Base-by-base conservation (phyloP, 2,113 vertebrate genomes). In the Antennarius striatus region DNA sequence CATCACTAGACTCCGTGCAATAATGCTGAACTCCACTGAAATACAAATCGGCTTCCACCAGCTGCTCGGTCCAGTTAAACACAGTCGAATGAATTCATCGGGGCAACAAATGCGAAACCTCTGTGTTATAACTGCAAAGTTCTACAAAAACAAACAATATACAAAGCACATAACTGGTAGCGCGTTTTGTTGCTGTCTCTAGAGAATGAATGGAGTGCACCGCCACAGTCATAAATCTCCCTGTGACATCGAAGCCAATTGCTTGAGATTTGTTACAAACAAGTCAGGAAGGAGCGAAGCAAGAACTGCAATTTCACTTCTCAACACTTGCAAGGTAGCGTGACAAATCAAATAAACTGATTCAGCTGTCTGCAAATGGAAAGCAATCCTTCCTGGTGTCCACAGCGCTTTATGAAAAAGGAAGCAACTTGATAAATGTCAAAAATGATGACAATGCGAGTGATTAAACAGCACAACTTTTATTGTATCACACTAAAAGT, bases 181-280 rank as follows among this genome's bases (percentile, higher is more conserved):
- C 46, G 10, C 22, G 53, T 71, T 58, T 73, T 14, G 52, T 13
- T 49, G n/a, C 10, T 22, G 15, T 63, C 58, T 73, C 63, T 2
- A 17, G 45, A 51, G 58, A 57, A 49, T 29, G 55, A 73, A 71
- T 57, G 11, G 16, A 52, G 10, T n/a, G 36, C 32, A 43, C 12
- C 49, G 47, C 58, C 60, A 40, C 39, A 30, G 65, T 39, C 53
- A 82, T 72, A 73, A 58, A 47, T 76, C 51, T 67, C 42, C 17
- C 63, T 2, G 36, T 75, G 73, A 68, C 73, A 76, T 70, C 73
- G 3, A 10, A 49, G 50, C 10, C 59, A 28, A 36, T 56, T 45
- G 42, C n/a, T 51, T 63, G 48, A 52, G 22, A 63, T 74, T 56
- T 68, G 51, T 56, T 50, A 2, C 68, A 77, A 81, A 85, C 66